A percentile compares a stretch with the other conserved stretches of the same genome.
Evolutionary conservation across 1,140 invertebrate genomes (phyloP).

Genomic region (Medauroidea extradentata): DNA sequence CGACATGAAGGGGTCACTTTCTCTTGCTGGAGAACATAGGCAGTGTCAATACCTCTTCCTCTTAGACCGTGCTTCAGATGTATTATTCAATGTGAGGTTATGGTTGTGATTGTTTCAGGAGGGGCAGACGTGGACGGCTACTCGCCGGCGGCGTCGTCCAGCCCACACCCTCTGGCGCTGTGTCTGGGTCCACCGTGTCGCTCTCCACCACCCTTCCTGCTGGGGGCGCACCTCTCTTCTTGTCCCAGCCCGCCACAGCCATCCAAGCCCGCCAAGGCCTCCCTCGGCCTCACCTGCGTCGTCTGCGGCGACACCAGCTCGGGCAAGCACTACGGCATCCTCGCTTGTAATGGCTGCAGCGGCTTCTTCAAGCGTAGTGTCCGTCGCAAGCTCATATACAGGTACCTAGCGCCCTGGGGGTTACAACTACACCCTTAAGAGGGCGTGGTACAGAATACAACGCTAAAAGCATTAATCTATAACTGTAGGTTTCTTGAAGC

Average conservation of each 20-base stretch:
- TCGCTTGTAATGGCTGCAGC: slow-evolving; percentile 98
- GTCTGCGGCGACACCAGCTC: slow-evolving; percentile 91
- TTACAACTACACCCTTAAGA: too few species aligned
- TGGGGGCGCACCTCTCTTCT: slow-evolving; percentile 4
- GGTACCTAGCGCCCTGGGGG: too few species aligned
- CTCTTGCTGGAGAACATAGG: too few species aligned
- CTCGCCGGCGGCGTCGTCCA: slow-evolving; percentile 10
- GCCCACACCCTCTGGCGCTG: slow-evolving; percentile 20
- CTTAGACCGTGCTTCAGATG: too few species aligned
- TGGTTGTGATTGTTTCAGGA: too few species aligned
- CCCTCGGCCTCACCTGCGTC: slow-evolving; percentile 9
- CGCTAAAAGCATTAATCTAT: too few species aligned
- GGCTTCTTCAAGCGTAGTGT: slow-evolving; percentile 99
- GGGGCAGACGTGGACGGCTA: not conserved
- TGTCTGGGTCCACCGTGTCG: slow-evolving; percentile 9
- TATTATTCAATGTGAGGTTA: too few species aligned
- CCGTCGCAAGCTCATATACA: slow-evolving; percentile 93
- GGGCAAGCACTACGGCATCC: slow-evolving; percentile 96
- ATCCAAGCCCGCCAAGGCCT: slow-evolving; percentile 9
- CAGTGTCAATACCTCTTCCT: too few species aligned
- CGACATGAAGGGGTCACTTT: too few species aligned
- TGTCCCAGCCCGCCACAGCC: slow-evolving; percentile 1
- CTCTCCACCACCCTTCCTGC: slow-evolving; percentile 5
- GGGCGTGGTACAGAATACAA: too few species aligned
- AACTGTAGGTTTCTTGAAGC: too few species aligned